Conservation (phyloP, 2,113 vertebrate genomes). For the Platichthys stellatus region DNA sequence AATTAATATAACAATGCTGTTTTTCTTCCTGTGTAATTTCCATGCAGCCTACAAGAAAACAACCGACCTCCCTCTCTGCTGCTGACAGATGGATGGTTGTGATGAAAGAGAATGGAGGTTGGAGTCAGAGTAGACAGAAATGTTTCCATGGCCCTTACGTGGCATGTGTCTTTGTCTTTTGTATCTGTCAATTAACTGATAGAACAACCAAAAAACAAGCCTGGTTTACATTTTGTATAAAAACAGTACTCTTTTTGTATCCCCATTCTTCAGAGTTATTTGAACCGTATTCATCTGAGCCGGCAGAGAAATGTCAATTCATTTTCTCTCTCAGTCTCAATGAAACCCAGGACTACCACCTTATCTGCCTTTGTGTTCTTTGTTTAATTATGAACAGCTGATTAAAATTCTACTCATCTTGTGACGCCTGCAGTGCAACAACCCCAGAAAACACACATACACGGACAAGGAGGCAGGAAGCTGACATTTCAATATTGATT, state of each 20-base stretch:
- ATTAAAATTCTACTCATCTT: constrained; percentile 53
- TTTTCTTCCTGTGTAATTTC: no score
- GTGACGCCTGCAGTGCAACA: constrained; percentile 3
- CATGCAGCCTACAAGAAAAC: no score
- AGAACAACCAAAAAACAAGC: not conserved
- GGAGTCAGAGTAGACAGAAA: not conserved
- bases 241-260: not conserved
- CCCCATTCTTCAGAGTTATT: no score
- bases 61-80: not conserved
- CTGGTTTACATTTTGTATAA: not conserved
- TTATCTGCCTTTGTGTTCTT: constrained; percentile 23
- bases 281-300: not conserved
- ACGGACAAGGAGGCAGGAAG: constrained; percentile 14
- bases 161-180: not conserved
- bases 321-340: constrained; percentile 3
- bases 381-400: constrained; percentile 49
- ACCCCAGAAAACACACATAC: constrained; percentile 3
- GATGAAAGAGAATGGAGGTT: not conserved
- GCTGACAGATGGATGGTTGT: not conserved
- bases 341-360: not conserved
- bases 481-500: constrained; percentile 72
- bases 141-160: not conserved
- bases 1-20: not conserved
- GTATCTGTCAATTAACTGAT: not conserved
- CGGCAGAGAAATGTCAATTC: constrained; percentile 1